These are phyloP conservation scores for Lasaia peninsularis DNA, from an alignment of 1,140 invertebrate genomes.

Conservation along the genomic window DNA sequence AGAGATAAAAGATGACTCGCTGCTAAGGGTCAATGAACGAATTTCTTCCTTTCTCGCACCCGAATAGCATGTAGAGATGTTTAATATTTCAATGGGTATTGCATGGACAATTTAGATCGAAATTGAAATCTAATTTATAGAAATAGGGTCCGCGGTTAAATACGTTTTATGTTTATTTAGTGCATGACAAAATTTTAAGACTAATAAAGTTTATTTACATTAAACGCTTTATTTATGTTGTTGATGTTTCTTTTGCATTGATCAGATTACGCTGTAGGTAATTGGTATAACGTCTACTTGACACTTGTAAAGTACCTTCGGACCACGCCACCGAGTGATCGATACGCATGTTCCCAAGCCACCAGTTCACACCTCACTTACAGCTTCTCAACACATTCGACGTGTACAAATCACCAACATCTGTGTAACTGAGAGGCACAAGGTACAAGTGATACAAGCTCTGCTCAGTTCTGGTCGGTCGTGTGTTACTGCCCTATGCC, in stretches of 20 bases:
- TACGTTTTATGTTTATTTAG: conserved; percentile 1
- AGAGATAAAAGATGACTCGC: no score
- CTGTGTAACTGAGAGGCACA: conserved; percentile 68
- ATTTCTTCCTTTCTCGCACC: no score
- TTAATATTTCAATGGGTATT: conserved; percentile 8
- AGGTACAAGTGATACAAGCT: conserved; percentile 39
- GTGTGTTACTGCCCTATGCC: conserved; percentile 59
- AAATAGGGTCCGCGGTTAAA: conserved; percentile 1
- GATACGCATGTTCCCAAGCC: conserved; percentile 73
- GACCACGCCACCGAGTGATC: conserved; percentile 76
- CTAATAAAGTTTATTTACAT: not conserved
- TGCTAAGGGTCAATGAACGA: no score
- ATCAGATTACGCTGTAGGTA: conserved; percentile 37
- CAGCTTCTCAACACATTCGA: conserved; percentile 72
- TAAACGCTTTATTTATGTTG: conserved; percentile 21
- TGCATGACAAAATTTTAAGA: conserved; percentile 5
- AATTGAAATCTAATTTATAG: not conserved
- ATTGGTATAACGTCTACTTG: conserved; percentile 54
- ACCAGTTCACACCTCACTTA: conserved; percentile 74
- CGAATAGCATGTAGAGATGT: conserved; percentile 8
- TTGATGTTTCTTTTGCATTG: conserved; percentile 21
- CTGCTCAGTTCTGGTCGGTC: conserved; percentile 24
- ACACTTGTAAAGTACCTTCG: conserved; percentile 69
- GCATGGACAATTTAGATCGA: conserved; percentile 4
- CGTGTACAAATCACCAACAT: conserved; percentile 61